Conservation (phyloP, 2,113 vertebrate genomes). For the Psittacara wagleri region DNA sequence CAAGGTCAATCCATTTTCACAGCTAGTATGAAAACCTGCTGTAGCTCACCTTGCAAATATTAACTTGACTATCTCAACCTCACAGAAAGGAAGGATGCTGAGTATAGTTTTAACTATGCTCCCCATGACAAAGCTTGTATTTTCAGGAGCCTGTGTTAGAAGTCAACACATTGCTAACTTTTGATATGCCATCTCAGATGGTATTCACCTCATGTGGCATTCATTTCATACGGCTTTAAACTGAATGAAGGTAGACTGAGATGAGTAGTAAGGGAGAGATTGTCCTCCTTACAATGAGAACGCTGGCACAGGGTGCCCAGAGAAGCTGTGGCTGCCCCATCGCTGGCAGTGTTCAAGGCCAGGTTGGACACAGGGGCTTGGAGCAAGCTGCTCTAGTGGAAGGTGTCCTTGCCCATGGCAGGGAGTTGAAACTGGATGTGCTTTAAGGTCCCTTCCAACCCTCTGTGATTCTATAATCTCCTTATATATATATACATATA, state of each 20-base stretch:
- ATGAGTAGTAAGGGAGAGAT: background rate
- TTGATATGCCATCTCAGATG: background rate
- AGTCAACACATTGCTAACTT: background rate
- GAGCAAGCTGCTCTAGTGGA: background rate
- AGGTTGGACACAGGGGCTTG: too few relatives aligned
- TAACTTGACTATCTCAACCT: background rate
- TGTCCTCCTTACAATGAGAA: background rate
- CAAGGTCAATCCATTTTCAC: slow-evolving; percentile 1
- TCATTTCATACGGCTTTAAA: background rate
- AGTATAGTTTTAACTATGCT: background rate
- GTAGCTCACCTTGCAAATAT: background rate
- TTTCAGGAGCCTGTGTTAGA: background rate
- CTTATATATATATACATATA: background rate
- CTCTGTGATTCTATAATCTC: background rate
- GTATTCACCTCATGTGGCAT: background rate
- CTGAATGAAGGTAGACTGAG: background rate
- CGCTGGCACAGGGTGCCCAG: background rate
- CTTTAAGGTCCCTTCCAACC: background rate
- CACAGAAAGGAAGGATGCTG: background rate
- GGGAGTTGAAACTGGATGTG: background rate
- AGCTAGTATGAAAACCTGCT: background rate
- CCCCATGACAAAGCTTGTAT: background rate
- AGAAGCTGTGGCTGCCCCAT: background rate
- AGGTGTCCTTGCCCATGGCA: background rate
- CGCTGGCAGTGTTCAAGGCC: background rate